phyloP scores from a whole-genome alignment of 2,888 invertebrate species.

The Dichetophora obliterata region DNA sequence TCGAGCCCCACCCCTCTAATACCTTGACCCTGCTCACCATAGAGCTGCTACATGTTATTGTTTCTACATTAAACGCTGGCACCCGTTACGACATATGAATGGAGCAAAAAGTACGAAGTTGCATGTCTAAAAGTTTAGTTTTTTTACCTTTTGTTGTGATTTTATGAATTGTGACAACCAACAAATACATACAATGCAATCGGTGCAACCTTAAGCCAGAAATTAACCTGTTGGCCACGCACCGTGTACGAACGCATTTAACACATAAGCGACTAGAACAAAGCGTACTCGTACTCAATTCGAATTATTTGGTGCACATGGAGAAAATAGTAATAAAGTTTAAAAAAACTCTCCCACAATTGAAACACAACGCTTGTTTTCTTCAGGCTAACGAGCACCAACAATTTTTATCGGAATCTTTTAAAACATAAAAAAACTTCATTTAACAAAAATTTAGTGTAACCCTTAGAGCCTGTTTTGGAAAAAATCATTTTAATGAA shows the following conservation, averaged over 20 bases:
- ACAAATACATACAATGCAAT: constrained; percentile 44
- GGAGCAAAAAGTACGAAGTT: constrained; percentile 52
- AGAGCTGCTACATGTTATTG: constrained; percentile 23
- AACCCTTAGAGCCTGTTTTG: no score
- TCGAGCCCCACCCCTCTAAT: background rate
- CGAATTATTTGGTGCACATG: constrained; percentile 45
- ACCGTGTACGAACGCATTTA: constrained; percentile 45
- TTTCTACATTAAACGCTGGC: constrained; percentile 9
- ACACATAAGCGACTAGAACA: constrained; percentile 49
- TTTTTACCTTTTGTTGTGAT: constrained; percentile 52
- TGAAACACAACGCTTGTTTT: no score
- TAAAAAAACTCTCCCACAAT: no score
- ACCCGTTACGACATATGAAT: constrained; percentile 27
- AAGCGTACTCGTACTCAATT: constrained; percentile 41
- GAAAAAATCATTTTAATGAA: no score
- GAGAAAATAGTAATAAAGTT: background rate
- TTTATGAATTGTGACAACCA: constrained; percentile 24
- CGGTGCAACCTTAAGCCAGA: constrained; percentile 56
- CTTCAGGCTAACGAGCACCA: no score
- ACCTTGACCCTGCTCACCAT: no score
- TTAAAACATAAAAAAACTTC: no score
- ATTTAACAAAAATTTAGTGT: no score
- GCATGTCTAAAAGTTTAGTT: constrained; percentile 50
- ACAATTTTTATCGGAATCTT: no score
- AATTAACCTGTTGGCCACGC: constrained; percentile 64